These are phyloP conservation scores for Enteromius trimaculatus DNA, from an alignment of 2,797 vertebrate genomes.

Conservation along the genomic window DNA sequence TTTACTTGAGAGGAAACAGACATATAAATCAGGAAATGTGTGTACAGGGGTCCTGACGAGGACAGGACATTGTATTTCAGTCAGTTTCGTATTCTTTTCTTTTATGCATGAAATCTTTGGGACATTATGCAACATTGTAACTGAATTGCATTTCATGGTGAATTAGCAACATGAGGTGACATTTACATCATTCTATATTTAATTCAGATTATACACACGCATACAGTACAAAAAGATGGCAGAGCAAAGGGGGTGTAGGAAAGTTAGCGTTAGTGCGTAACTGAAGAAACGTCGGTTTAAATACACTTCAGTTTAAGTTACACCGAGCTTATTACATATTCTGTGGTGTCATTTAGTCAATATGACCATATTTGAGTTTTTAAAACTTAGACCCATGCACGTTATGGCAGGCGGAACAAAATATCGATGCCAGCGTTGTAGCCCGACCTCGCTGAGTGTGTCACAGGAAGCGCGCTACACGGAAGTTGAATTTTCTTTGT, in stretches of 20 bases:
- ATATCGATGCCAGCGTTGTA: slow-evolving; percentile 65
- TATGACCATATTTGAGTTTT: neutral
- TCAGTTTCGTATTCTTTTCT: neutral
- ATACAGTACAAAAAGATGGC: neutral
- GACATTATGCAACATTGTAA: slow-evolving; percentile 29
- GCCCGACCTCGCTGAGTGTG: slow-evolving; percentile 71
- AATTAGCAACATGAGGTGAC: neutral
- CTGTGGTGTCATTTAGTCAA: neutral
- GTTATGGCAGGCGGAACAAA: slow-evolving; percentile 73
- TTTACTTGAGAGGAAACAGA: slow-evolving; percentile 48
- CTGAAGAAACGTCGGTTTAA: neutral
- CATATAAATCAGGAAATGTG: slow-evolving; percentile 52
- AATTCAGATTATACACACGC: neutral
- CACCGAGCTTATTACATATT: neutral
- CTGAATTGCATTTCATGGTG: slow-evolving; percentile 27
- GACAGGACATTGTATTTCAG: slow-evolving; percentile 27
- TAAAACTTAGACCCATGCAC: neutral
- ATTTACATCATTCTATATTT: neutral
- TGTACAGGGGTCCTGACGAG: slow-evolving; percentile 1
- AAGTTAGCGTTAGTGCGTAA: neutral
- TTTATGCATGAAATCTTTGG: neutral
- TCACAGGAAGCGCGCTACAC: slow-evolving; percentile 81
- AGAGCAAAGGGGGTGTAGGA: neutral
- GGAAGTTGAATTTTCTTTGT: slow-evolving; percentile 88
- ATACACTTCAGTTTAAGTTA: too few relatives aligned